These are phyloP conservation scores for Balearica regulorum DNA, from an alignment of 2,797 vertebrate genomes.

Conservation along the genomic window DNA sequence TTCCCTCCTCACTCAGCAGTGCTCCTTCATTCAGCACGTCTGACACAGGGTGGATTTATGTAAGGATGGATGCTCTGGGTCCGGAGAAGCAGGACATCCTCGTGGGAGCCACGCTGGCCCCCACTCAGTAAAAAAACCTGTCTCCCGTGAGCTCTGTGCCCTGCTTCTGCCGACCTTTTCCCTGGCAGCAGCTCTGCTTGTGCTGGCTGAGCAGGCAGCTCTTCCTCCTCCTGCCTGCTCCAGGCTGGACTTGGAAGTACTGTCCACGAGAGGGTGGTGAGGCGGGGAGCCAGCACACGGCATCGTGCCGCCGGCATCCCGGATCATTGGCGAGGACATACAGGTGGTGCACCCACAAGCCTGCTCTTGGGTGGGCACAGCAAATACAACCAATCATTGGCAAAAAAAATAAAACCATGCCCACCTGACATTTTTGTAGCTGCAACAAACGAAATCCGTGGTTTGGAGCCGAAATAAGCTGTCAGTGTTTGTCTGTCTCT, in stretches of 20 bases:
- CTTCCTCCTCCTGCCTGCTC: background rate
- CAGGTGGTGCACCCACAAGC: background rate
- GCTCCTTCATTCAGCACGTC: background rate
- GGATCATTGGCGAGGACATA: accelerated
- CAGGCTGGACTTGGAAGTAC: background rate
- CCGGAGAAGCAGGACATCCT: background rate
- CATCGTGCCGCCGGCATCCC: accelerated
- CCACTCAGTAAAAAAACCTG: background rate
- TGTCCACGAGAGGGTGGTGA: accelerated
- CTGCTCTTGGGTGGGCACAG: background rate
- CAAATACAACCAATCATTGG: background rate
- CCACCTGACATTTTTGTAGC: background rate
- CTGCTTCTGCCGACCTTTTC: background rate
- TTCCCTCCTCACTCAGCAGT: background rate
- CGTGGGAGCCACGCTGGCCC: accelerated
- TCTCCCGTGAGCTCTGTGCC: background rate
- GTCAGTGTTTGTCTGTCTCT: background rate
- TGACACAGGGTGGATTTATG: background rate
- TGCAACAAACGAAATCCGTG: background rate
- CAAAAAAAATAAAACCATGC: background rate
- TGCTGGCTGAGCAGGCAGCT: background rate
- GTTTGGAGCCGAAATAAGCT: background rate
- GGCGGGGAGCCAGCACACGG: background rate
- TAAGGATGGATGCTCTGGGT: background rate
- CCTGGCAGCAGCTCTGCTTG: background rate